Evolutionary conservation across 2,888 invertebrate species (phyloP).

Genomic region (Erebia epiphron): DNA sequence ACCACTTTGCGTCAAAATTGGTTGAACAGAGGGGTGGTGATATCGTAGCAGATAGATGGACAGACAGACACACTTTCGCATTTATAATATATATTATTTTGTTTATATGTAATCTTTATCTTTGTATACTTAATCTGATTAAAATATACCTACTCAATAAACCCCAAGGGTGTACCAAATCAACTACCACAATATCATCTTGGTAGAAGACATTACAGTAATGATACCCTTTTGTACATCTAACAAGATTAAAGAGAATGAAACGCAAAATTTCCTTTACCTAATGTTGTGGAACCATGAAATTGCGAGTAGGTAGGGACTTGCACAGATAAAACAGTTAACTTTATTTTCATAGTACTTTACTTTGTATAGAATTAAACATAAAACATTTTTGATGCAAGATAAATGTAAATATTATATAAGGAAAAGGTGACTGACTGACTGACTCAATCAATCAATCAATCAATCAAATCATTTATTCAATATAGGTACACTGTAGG

Average conservation of each 20-base stretch:
- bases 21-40: no score
- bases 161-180: not conserved
- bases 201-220: conserved; percentile 5
- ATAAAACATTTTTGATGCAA: no score
- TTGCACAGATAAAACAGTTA: not conserved
- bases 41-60: no score
- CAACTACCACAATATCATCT: conserved; percentile 6
- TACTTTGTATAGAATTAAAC: not conserved
- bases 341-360: not conserved
- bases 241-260: conserved; percentile 20
- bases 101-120: no score
- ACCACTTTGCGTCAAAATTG: no score
- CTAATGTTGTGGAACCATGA: conserved; percentile 19
- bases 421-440: no score
- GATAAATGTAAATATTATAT: no score
- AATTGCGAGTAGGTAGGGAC: not conserved
- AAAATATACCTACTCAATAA: not conserved
- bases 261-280: conserved; percentile 18
- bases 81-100: no score
- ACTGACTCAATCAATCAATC: no score
- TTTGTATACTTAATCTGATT: not conserved
- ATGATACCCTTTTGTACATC: conserved; percentile 14
- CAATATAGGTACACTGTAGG: no score
- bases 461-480: no score
- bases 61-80: no score